These are phyloP conservation scores for Sparus aurata DNA, from an alignment of 2,797 vertebrate species.

Conservation along the genomic window DNA sequence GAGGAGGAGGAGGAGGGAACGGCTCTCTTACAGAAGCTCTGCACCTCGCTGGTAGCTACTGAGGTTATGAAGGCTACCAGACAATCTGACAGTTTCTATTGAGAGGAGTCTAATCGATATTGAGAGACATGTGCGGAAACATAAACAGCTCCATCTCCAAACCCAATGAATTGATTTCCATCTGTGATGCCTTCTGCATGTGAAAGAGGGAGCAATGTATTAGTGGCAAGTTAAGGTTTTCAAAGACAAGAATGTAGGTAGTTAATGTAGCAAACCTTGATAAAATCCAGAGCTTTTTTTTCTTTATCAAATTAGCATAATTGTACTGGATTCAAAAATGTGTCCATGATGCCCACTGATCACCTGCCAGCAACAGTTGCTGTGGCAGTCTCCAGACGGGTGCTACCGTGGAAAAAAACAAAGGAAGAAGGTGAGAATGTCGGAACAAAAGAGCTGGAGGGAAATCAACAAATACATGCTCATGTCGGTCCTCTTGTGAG, in stretches of 20 bases:
- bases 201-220: slow-evolving; percentile 9
- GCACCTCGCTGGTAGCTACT: slow-evolving; percentile 13
- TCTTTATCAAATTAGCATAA: slow-evolving; percentile 10
- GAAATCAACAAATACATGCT: background rate
- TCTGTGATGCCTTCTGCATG: slow-evolving; percentile 1
- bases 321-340: slow-evolving; percentile 12
- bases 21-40: slow-evolving; percentile 16
- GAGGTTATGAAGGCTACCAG: slow-evolving; percentile 1
- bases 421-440: slow-evolving; percentile 6
- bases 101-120: slow-evolving; percentile 1
- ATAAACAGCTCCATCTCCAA: background rate
- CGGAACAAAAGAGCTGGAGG: background rate
- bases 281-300: background rate
- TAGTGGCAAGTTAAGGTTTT: background rate
- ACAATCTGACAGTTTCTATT: slow-evolving; percentile 2
- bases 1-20: slow-evolving; percentile 20
- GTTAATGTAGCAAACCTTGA: background rate
- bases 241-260: background rate
- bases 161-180: slow-evolving; percentile 4
- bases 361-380: background rate
- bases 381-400: background rate
- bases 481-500: background rate
- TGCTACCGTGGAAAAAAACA: slow-evolving; percentile 18
- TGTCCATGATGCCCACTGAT: slow-evolving; percentile 9
- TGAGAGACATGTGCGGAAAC: background rate